These are phyloP conservation scores for Acleris laterana DNA, from an alignment of 2,888 invertebrate species.

Conservation along the genomic window DNA sequence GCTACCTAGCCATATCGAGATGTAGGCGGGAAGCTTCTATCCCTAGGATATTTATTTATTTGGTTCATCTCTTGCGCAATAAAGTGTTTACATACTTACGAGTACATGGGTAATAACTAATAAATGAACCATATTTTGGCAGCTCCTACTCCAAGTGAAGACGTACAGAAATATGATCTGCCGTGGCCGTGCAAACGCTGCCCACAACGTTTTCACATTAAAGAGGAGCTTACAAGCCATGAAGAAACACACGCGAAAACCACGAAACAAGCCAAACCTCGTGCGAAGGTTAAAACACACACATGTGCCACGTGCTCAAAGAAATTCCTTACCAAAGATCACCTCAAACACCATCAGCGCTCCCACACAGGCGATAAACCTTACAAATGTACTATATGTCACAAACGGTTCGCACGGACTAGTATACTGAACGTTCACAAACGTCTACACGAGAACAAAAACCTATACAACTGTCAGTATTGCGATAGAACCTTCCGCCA, in stretches of 20 bases:
- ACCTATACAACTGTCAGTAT: neutral
- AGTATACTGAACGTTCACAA: neutral
- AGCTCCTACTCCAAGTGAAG: too few species aligned
- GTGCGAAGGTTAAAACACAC: neutral
- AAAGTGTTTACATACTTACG: too few species aligned
- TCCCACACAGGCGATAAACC: slow-evolving; percentile 9
- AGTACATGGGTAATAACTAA: too few species aligned
- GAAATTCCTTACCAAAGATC: neutral
- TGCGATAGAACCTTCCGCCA: neutral
- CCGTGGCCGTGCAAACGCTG: too few species aligned
- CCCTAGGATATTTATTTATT: too few species aligned
- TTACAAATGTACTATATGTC: neutral
- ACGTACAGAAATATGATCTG: too few species aligned
- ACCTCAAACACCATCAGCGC: neutral
- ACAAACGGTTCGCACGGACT: neutral
- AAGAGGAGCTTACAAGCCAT: too few species aligned
- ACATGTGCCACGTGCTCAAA: neutral
- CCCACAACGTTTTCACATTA: too few species aligned
- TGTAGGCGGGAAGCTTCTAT: too few species aligned
- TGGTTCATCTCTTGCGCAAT: too few species aligned
- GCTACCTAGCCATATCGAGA: too few species aligned
- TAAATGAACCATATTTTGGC: too few species aligned
- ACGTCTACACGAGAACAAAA: neutral
- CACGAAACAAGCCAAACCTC: neutral
- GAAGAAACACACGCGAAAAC: neutral